phyloP scores from a whole-genome alignment of 2,888 invertebrate species.

The Lasioglossum pauxillum region DNA sequence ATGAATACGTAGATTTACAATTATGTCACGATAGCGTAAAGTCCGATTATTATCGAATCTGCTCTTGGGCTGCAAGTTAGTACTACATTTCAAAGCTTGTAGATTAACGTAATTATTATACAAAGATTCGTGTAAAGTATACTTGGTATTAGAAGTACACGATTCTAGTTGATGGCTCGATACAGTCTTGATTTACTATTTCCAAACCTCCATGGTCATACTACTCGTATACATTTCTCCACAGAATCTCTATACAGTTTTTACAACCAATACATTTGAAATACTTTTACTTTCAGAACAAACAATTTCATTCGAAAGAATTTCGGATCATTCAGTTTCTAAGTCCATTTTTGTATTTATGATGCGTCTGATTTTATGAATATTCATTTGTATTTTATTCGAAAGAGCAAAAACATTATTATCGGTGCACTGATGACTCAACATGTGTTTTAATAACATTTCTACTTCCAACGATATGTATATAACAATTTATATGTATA shows the following conservation, averaged over 20 bases:
- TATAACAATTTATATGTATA: conserved; percentile 30
- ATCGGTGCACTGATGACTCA: conserved; percentile 27
- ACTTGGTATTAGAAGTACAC: conserved; percentile 39
- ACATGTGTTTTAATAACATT: conserved; percentile 8
- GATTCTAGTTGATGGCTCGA: conserved; percentile 29
- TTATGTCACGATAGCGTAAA: conserved; percentile 36
- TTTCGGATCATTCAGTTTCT: neutral
- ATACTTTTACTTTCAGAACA: neutral
- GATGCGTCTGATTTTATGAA: conserved; percentile 29
- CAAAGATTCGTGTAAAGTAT: conserved; percentile 18
- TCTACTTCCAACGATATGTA: conserved; percentile 27
- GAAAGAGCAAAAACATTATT: conserved; percentile 19
- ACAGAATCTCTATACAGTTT: conserved; percentile 17
- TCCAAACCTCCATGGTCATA: conserved; percentile 31
- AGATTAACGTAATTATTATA: conserved; percentile 43
- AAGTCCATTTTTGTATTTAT: neutral
- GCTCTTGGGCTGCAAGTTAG: conserved; percentile 44
- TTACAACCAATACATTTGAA: conserved; percentile 14
- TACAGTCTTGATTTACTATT: conserved; percentile 38
- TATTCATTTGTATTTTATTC: conserved; percentile 1
- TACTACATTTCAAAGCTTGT: conserved; percentile 50
- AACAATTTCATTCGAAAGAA: neutral
- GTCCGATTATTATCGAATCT: conserved; percentile 29
- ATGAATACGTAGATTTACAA: conserved; percentile 30
- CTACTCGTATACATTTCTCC: conserved; percentile 20